Conservation (phyloP, 2,888 invertebrate genomes). For the Pecten maximus region DNA sequence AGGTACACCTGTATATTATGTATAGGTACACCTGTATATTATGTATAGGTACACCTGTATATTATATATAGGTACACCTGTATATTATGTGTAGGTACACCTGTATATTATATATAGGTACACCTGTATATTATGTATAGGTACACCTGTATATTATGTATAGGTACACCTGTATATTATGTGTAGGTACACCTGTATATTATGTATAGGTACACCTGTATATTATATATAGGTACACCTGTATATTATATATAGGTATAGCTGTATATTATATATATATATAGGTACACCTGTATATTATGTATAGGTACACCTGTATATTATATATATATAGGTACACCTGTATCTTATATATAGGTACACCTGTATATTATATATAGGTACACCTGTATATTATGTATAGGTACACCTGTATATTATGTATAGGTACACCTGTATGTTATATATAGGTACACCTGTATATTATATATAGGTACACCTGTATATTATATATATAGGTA, state of each 20-base stretch:
- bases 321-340: neutral
- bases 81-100: no score
- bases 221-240: neutral
- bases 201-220: neutral
- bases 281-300: neutral
- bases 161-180: neutral
- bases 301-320: neutral
- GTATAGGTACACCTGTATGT: neutral
- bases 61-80: neutral
- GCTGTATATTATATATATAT: neutral
- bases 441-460: neutral
- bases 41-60: neutral
- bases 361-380: neutral
- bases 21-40: neutral
- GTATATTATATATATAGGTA: neutral
- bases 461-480: neutral
- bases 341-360: neutral
- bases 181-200: neutral
- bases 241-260: neutral
- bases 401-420: neutral
- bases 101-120: neutral
- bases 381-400: conserved; percentile 21
- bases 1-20: neutral
- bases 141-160: neutral
- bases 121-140: neutral